A percentile compares a stretch with the other conserved stretches of the same genome.
Conservation (phyloP, 2,888 invertebrate species). For the Lamellibrachia columna region DNA sequence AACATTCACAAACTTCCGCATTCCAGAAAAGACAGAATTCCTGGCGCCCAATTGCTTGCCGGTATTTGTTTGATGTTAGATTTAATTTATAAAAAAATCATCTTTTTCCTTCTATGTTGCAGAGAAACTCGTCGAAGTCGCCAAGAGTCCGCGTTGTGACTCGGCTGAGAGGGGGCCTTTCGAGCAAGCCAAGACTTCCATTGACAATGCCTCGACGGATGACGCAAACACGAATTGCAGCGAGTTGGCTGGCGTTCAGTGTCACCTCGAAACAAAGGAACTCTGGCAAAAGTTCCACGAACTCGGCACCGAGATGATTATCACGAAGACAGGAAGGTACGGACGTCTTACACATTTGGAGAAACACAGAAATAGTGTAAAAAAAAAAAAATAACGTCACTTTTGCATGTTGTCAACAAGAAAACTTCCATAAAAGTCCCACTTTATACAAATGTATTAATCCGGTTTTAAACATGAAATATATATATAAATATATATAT, state of each 20-base stretch:
- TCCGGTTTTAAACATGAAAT: no score
- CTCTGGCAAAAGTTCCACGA: slow-evolving; percentile 93
- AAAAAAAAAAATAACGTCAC: neutral
- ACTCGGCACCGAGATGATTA: slow-evolving; percentile 96
- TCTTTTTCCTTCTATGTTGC: neutral
- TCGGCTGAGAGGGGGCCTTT: neutral
- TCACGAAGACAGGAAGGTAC: slow-evolving; percentile 96
- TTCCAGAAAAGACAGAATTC: neutral
- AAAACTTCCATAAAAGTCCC: no score
- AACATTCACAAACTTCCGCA: neutral
- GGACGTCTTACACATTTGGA: neutral
- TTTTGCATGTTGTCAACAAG: neutral
- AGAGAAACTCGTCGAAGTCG: neutral
- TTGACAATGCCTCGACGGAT: neutral
- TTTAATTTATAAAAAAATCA: neutral
- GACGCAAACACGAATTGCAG: neutral
- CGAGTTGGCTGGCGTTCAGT: slow-evolving; percentile 74
- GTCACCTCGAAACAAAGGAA: slow-evolving; percentile 93
- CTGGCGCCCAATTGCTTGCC: neutral
- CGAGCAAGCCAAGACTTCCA: neutral
- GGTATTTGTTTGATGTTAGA: neutral
- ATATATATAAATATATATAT: no score
- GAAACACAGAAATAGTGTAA: neutral
- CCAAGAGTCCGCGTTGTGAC: neutral
- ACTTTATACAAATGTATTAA: no score